Base-by-base conservation (phyloP, 2,113 vertebrate species). In the Aix galericulata region DNA sequence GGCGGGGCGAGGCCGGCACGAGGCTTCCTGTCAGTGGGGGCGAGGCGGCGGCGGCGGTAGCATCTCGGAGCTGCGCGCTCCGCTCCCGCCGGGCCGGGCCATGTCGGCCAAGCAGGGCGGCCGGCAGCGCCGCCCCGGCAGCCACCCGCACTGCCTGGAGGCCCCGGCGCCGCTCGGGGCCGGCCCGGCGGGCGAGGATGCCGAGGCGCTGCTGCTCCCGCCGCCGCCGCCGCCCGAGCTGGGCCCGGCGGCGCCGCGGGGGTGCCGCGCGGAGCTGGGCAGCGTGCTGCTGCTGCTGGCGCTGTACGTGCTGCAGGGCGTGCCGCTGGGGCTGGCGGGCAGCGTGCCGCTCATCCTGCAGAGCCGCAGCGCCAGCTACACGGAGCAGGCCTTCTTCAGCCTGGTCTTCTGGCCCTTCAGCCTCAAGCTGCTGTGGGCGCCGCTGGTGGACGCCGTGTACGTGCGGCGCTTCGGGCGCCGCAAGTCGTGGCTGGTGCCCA, bases 391-490 rank as follows among this genome's bases (percentile, higher is more conserved):
- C 42, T 99, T 98, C 95, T 99, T 99, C 96, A 99, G 99, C 96
- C 98, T 99, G 27, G 99, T 99, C 56, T 99, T 99, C 89, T 99
- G 99, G 99, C 99, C 99, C 7, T 99, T 99, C 93, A 99, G 99
- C 66, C 98, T 99, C 67, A 99, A 99, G 92, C 97, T 99, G 92
- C 97, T 99, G 17, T 99, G 99, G 99, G 99, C 99, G 0, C 99
- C 99, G 0, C 95, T 99, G 94, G 99, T 99, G 83, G 99, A 99
- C 32, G 99, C 99, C 1, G 98, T 99, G 14, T 99, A 99, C 97
- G 84, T 98, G 67, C 98, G 96, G 82, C 97, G 92, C 91, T 99
- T 99, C 64, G 99, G 99, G 16, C 98, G 99, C 84, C 99, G 99
- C 92, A 99, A 99, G 94, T 99, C 99, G 4, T 99, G 99, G 99